Conservation (phyloP, 2,113 vertebrate genomes). For the Formicarius rufipectus region DNA sequence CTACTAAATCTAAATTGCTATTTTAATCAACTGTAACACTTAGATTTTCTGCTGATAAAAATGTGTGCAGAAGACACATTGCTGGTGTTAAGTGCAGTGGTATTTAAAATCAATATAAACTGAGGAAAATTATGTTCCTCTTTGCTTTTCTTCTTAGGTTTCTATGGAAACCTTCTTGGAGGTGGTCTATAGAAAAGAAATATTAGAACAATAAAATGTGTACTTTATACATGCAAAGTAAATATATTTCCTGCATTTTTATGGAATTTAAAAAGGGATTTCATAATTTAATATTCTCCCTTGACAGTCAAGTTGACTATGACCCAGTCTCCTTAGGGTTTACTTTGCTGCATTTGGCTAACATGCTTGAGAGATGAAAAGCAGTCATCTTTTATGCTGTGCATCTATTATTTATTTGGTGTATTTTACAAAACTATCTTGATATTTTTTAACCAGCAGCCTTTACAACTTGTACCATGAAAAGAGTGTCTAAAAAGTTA, state of each 20-base stretch:
- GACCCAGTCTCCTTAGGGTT: not conserved
- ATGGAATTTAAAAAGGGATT: constrained; percentile 15
- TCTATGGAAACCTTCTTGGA: constrained; percentile 73
- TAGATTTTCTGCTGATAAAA: constrained; percentile 50
- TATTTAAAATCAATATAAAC: constrained; percentile 46
- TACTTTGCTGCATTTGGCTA: constrained; percentile 16
- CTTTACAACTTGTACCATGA: not conserved
- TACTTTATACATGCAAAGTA: constrained; percentile 46
- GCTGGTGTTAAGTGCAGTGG: not conserved
- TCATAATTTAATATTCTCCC: constrained; percentile 16
- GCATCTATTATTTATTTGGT: constrained; percentile 27
- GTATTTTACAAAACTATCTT: not conserved
- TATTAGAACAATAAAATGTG: constrained; percentile 51
- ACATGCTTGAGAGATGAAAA: not conserved
- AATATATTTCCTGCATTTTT: constrained; percentile 43
- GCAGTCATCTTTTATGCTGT: not conserved
- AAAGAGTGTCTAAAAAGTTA: not conserved
- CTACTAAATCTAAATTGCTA: constrained; percentile 45
- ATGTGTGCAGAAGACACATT: constrained; percentile 2
- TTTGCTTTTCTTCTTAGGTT: constrained; percentile 62
- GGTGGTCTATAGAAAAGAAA: constrained; percentile 37
- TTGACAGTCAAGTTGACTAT: not conserved
- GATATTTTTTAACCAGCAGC: not conserved
- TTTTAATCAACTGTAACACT: constrained; percentile 44
- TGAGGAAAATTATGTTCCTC: constrained; percentile 27